Evolutionary conservation across 2,113 vertebrate species (phyloP).

Genomic region (Cottus gobio): DNA sequence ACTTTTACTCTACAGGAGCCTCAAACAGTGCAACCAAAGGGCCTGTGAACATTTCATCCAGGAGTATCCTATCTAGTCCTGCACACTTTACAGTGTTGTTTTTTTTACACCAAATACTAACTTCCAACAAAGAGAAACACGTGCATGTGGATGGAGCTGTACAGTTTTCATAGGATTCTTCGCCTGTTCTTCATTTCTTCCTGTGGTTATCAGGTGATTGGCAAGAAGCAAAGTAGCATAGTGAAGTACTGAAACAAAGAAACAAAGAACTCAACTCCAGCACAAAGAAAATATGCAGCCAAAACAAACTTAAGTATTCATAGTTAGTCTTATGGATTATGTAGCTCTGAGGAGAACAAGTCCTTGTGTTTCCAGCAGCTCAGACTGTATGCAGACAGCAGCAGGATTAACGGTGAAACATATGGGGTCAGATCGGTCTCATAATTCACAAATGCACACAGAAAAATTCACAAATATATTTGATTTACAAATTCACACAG

Average conservation of each 20-base stretch:
- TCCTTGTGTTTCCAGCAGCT: conserved; percentile 7
- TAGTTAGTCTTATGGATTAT: conserved; percentile 17
- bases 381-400: conserved; percentile 8
- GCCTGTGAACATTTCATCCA: not conserved
- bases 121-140: conserved; percentile 4
- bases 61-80: not conserved
- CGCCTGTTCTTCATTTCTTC: not conserved
- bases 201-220: conserved; percentile 23
- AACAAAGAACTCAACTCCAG: not conserved
- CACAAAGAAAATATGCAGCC: conserved; percentile 1
- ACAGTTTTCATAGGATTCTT: not conserved
- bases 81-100: not conserved
- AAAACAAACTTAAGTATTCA: conserved; percentile 29
- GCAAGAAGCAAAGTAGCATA: conserved; percentile 37
- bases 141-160: not conserved
- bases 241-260: not conserved
- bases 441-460: no score
- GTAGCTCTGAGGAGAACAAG: not conserved
- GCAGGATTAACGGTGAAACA: not conserved
- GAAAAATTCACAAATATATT: no score
- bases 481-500: no score
- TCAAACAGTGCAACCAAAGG: not conserved
- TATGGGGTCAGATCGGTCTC: no score
- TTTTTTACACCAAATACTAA: not conserved
- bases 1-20: not conserved